Evolutionary conservation across 2,888 invertebrate species (phyloP), one percentile per base, ranked within the genome.

Genomic region (Ariolimax columbianus): DNA sequence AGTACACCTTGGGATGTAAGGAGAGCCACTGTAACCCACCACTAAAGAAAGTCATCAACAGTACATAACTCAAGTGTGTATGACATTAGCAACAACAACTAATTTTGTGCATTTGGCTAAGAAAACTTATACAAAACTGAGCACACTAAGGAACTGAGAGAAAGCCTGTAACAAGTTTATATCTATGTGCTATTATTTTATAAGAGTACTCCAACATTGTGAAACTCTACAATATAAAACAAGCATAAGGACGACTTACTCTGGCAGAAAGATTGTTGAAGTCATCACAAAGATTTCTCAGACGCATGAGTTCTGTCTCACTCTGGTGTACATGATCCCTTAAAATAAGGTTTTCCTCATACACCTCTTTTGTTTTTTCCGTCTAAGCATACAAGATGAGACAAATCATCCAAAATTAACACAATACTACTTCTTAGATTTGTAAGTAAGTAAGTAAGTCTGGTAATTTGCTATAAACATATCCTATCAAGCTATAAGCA

Each of bases 231-330:
- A 47, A 11, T 7, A n/a, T 72, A 68, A 70, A 70, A 36, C 47
- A 47, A 47, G 73, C n/a, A 6, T 0, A 79, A 43, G 33, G 23
- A 77, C 11, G 19, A 79, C 86, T 86, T 75, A 77, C 87, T 82
- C 87, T 70, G 30, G 87, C 87, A 80, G 86, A 87, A 73, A 87
- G 78, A 72, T 87, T 87, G 81, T 86, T 86, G 40, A 86, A 84
- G 68, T 87, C 87, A 70, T 83, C 86, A 72, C 84, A 83, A 19
- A 86, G 59, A 72, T 77, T 78, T 30, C 78, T 47, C 38, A 86
- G 73, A 19, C 77, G 66, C 36, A 82, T 68, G 36, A 87, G 79
- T 23, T 86, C 84, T 51, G 55, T 30, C 78, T 86, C 86, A 77
- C 59, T 66, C 23, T 87, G 83, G 3, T 85, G 80, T 14, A 86